Percentiles rank a stretch among this genome's conserved stretches.
Conservation (phyloP, 2,888 invertebrate species). For the Artemia sinica region DNA sequence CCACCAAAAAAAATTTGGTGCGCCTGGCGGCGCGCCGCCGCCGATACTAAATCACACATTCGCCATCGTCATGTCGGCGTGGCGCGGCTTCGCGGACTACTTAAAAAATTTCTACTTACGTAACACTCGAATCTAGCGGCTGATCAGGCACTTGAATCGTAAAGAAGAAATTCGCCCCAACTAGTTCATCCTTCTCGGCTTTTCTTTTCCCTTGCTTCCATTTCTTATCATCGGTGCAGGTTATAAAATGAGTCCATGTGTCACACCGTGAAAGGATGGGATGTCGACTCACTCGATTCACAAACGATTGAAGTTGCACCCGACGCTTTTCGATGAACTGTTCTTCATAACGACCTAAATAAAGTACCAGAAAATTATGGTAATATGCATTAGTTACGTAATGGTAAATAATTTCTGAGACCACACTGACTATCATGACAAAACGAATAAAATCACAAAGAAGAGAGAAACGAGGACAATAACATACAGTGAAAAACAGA, state of each 20-base stretch:
- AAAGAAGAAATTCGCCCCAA: constrained; percentile 77
- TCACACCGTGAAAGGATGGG: constrained; percentile 78
- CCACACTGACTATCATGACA: too few species aligned
- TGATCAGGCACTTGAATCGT: constrained; percentile 68
- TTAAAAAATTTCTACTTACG: constrained; percentile 32
- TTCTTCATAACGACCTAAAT: constrained; percentile 75
- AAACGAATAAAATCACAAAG: too few species aligned
- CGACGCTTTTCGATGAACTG: constrained; percentile 88
- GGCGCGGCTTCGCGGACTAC: too few species aligned
- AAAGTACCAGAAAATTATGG: constrained; percentile 44
- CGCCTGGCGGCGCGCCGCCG: too few species aligned
- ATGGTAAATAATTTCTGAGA: too few species aligned
- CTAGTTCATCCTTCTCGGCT: constrained; percentile 80
- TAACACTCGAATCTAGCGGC: constrained; percentile 39
- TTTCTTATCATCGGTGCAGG: constrained; percentile 87
- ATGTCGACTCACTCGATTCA: constrained; percentile 89
- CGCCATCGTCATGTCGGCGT: too few species aligned
- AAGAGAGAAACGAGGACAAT: too few species aligned
- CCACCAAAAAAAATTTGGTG: too few species aligned
- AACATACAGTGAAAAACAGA: too few species aligned
- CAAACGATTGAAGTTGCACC: constrained; percentile 84
- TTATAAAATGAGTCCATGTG: constrained; percentile 92
- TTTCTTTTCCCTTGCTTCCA: constrained; percentile 93
- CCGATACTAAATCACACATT: too few species aligned
- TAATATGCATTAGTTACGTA: too few species aligned